phyloP scores from a whole-genome alignment of 2,888 invertebrate species.

The Formica aserva region DNA sequence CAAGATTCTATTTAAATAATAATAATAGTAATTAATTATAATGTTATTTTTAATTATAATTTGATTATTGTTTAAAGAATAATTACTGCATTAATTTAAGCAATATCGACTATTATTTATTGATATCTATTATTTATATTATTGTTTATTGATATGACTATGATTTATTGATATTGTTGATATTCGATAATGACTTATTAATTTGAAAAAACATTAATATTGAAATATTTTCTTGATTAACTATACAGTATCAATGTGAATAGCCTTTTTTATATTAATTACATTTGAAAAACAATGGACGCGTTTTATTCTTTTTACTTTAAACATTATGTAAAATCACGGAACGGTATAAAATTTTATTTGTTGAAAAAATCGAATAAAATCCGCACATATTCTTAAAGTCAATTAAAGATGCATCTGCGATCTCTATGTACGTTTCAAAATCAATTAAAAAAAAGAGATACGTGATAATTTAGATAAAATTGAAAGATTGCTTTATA shows the following conservation, averaged over 20 bases:
- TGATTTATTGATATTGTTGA: no score
- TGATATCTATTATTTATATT: no score
- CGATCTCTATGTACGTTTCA: neutral
- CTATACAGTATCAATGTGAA: no score
- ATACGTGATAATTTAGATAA: neutral
- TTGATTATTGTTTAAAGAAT: neutral
- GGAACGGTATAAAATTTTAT: neutral
- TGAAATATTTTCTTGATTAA: neutral
- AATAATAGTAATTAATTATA: no score
- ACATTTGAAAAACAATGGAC: neutral
- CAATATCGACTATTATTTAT: neutral
- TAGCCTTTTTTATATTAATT: constrained; percentile 3
- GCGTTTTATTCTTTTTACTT: neutral
- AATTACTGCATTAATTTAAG: neutral
- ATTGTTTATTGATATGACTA: no score
- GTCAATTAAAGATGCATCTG: constrained; percentile 20
- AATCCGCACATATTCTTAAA: constrained; percentile 1
- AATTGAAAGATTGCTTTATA: constrained; percentile 10
- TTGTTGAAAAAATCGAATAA: constrained; percentile 3
- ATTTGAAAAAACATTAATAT: neutral
- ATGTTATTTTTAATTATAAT: neutral
- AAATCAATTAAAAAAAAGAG: constrained; percentile 21
- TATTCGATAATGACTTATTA: neutral
- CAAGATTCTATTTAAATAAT: neutral
- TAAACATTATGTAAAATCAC: neutral